These are phyloP conservation scores for Ictalurus punctatus DNA, from an alignment of 2,113 vertebrate genomes.

Conservation along the genomic window DNA sequence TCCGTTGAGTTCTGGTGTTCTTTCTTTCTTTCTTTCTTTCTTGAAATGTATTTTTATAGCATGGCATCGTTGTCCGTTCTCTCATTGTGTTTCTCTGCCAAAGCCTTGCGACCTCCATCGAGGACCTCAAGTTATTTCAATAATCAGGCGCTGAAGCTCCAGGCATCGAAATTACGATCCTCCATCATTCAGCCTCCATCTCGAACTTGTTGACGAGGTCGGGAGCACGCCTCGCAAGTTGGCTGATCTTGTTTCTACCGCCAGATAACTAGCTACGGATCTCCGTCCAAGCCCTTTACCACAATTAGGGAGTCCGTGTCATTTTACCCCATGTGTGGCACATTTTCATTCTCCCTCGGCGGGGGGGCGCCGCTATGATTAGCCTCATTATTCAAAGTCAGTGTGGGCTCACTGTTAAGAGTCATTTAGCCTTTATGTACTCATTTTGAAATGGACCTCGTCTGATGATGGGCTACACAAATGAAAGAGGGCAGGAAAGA, in stretches of 20 bases:
- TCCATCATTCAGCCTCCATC: slow-evolving; percentile 41
- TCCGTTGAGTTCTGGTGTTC: background rate
- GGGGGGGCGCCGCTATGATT: slow-evolving; percentile 44
- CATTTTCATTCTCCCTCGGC: slow-evolving; percentile 45
- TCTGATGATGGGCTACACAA: slow-evolving; percentile 49
- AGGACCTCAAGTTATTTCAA: slow-evolving; percentile 37
- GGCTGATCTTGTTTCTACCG: slow-evolving; percentile 23
- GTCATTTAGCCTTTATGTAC: slow-evolving; percentile 54
- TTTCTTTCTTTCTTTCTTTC: background rate
- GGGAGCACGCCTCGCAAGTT: background rate
- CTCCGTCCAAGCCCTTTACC: slow-evolving; percentile 39
- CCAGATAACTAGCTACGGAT: slow-evolving; percentile 32
- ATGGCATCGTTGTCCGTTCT: background rate
- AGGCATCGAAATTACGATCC: slow-evolving; percentile 42
- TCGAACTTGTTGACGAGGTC: slow-evolving; percentile 48
- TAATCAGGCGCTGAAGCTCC: slow-evolving; percentile 43
- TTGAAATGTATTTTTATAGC: background rate
- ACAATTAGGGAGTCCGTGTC: slow-evolving; percentile 53
- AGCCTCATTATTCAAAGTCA: slow-evolving; percentile 58
- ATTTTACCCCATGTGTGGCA: slow-evolving; percentile 55
- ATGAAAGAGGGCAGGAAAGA: slow-evolving; percentile 36
- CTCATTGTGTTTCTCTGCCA: background rate
- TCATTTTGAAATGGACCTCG: slow-evolving; percentile 49
- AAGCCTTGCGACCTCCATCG: slow-evolving; percentile 4
- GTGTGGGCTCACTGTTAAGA: slow-evolving; percentile 54